Base-by-base conservation (phyloP, 2,888 invertebrate genomes). In the Aphodius granarius region DNA sequence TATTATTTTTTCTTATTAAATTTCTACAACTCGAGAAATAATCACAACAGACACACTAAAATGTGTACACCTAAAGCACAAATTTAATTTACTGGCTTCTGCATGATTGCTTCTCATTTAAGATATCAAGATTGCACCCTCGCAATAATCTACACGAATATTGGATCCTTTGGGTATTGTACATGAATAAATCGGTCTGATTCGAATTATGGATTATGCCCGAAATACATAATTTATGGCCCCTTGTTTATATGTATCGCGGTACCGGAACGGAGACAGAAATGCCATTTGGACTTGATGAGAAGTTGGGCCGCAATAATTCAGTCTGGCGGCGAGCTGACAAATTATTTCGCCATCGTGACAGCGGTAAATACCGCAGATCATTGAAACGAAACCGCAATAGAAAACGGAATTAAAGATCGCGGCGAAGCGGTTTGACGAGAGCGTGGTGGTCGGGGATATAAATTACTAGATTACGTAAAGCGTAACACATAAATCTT, bases 401-500 rank as follows among this genome's bases (percentile, higher is more conserved):
- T 68, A 68, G 68, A 68, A 68, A 68, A 68, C 22, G 22, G 68
- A 68, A 68, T 22, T 68, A 68, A 68, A 68, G 68, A 68, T 68
- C 68, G n/a, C n/a, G 22, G 20, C 68, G 68, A 68, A 68, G 21
- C 20, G 19, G 18, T 68, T 68, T 68, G 68, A 68, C 68, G 20
- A 22, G 21, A 68, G 21, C 68, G 20, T 16, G 21, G 21, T 19
- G 22, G 68, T n/a, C 43, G 43, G 21, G 68, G 22, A 68, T 20
- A 68, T 68, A 68, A 68, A 68, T 68, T 21, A 68, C 68, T 13
- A 22, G 68, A 68, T 68, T 68, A 68, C 68, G 68, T 20, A 21
- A 68, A 68, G 20, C 20, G 20, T 22, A n/a, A 20, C 21, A n/a
- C 20, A 68, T 68, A 68, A 68, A 68, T 68, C 21, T 68, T 68